A percentile compares a stretch with the other conserved stretches of the same genome.
Evolutionary conservation across 2,113 vertebrate species (phyloP).

Genomic region (Ochotona princeps): DNA sequence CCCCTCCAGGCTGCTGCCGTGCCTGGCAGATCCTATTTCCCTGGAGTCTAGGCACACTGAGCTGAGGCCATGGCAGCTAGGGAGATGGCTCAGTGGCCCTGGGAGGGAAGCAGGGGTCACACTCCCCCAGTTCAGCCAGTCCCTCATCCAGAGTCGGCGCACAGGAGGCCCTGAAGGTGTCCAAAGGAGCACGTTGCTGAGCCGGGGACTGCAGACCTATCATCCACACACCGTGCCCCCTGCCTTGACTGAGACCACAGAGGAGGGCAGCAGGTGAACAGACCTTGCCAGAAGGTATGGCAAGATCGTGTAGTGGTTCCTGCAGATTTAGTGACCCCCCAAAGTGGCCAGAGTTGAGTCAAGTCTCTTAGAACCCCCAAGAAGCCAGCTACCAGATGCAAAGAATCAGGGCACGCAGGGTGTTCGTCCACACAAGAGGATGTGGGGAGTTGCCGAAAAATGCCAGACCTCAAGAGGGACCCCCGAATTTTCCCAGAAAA

Average conservation of each 20-base stretch:
- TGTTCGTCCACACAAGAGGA: background rate
- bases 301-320: background rate
- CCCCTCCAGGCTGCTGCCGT: fast-evolving
- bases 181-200: too few species aligned
- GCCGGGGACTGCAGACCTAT: background rate
- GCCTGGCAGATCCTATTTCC: background rate
- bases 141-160: background rate
- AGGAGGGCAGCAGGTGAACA: background rate
- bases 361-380: background rate
- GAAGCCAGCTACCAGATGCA: background rate
- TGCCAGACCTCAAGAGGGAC: too few species aligned
- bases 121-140: fast-evolving
- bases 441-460: background rate
- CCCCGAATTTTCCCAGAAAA: background rate
- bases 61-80: background rate
- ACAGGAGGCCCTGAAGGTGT: background rate
- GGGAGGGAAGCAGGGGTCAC: fast-evolving
- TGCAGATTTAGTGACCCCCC: background rate
- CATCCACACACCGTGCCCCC: background rate
- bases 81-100: fast-evolving
- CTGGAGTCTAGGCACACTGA: background rate
- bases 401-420: background rate
- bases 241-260: background rate
- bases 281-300: background rate
- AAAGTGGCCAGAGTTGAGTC: background rate